These are phyloP conservation scores for Poeciliopsis gracilis DNA, from an alignment of 2,797 vertebrate species.

Conservation along the genomic window DNA sequence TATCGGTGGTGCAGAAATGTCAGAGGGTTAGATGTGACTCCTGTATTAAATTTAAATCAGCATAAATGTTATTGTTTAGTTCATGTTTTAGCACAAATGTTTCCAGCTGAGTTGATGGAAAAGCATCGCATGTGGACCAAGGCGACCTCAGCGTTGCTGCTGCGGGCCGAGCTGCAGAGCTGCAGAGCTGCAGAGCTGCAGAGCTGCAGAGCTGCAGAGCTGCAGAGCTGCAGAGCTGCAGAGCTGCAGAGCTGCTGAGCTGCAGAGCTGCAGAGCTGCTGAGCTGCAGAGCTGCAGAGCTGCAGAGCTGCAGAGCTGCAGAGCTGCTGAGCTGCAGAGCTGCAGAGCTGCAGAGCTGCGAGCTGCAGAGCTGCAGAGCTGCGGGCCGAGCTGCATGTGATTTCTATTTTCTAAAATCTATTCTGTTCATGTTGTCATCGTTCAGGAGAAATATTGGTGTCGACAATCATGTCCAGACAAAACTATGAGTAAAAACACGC, in stretches of 20 bases:
- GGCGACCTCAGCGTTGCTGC: conserved; percentile 8
- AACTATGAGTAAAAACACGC: neutral
- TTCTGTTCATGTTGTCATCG: neutral
- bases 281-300: too few relatives aligned
- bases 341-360: too few relatives aligned
- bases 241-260: too few relatives aligned
- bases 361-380: too few relatives aligned
- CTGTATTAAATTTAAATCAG: neutral
- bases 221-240: too few relatives aligned
- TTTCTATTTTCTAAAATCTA: conserved; percentile 44
- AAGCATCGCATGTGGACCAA: conserved; percentile 51
- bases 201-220: too few relatives aligned
- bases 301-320: too few relatives aligned
- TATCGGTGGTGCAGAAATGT: neutral
- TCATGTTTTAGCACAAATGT: neutral
- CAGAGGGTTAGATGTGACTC: neutral
- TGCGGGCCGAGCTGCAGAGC: neutral
- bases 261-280: too few relatives aligned
- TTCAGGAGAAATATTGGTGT: neutral
- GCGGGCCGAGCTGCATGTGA: conserved; percentile 41
- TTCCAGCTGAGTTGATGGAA: conserved; percentile 36
- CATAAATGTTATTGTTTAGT: neutral
- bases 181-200: too few relatives aligned
- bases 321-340: too few relatives aligned
- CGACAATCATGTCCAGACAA: neutral